Conservation (phyloP, 92 coral and sea anemone genomes). For the Siderastrea radians region DNA sequence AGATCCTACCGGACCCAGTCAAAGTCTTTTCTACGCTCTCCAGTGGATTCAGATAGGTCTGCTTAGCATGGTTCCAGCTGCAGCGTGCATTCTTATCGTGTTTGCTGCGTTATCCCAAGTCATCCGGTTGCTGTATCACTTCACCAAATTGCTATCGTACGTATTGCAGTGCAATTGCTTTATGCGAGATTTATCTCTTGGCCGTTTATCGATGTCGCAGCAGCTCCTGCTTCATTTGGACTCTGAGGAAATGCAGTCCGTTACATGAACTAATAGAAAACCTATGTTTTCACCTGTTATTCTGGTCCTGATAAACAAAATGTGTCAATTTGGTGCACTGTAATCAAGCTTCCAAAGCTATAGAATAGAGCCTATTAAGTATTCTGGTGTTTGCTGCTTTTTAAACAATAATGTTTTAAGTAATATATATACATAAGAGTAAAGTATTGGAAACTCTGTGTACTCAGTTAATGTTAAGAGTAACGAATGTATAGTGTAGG, state of each 20-base stretch:
- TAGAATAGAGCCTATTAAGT: too few species aligned
- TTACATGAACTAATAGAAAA: not conserved
- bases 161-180: not conserved
- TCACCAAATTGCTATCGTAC: not conserved
- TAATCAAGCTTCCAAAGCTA: too few species aligned
- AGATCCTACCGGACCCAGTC: conserved; percentile 36
- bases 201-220: not conserved
- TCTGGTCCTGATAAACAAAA: too few species aligned
- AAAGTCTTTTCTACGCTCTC: not conserved
- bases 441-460: too few species aligned
- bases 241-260: not conserved
- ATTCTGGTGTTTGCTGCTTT: too few species aligned
- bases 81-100: not conserved
- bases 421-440: too few species aligned
- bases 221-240: not conserved
- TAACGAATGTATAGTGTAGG: too few species aligned
- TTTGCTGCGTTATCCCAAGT: conserved; percentile 48
- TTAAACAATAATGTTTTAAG: too few species aligned
- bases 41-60: conserved; percentile 46
- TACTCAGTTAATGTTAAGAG: too few species aligned
- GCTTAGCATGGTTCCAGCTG: conserved; percentile 49
- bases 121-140: conserved; percentile 22
- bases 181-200: too few species aligned
- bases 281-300: too few species aligned
- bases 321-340: too few species aligned